phyloP scores from a whole-genome alignment of 2,797 vertebrate species.

The Macrochelys suwanniensis region DNA sequence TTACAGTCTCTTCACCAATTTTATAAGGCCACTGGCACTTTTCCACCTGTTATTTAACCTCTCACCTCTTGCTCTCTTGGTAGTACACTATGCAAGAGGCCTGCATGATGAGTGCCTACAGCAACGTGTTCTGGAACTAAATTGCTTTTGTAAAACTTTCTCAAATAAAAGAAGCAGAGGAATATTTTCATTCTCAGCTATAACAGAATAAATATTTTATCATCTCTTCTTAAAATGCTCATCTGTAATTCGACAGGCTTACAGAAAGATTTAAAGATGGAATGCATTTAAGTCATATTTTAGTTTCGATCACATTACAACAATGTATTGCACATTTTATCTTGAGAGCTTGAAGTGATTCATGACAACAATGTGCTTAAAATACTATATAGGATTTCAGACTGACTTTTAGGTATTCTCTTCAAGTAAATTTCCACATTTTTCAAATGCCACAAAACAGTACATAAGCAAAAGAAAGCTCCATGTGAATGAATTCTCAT shows the following conservation, averaged over 20 bases:
- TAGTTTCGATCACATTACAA: constrained; percentile 29
- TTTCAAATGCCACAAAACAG: constrained; percentile 23
- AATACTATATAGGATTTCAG: constrained; percentile 13
- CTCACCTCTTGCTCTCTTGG: constrained; percentile 36
- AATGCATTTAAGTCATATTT: constrained; percentile 51
- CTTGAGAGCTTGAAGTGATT: constrained; percentile 27
- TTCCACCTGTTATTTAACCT: constrained; percentile 40
- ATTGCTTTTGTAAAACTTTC: constrained; percentile 38
- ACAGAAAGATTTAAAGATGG: constrained; percentile 15
- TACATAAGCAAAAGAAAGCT: not conserved
- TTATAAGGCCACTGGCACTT: constrained; percentile 19
- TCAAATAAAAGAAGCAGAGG: constrained; percentile 32
- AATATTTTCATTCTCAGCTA: constrained; percentile 38
- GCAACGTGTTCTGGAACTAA: constrained; percentile 22
- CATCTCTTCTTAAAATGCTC: constrained; percentile 33
- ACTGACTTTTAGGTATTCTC: constrained; percentile 38
- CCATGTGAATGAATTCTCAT: constrained; percentile 29
- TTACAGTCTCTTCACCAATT: not conserved
- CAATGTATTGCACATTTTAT: not conserved
- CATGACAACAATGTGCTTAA: constrained; percentile 5
- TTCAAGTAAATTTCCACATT: not conserved
- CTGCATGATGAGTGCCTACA: constrained; percentile 36
- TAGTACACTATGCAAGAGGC: constrained; percentile 46
- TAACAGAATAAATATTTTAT: constrained; percentile 69
- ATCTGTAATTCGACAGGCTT: constrained; percentile 25